Evolutionary conservation across 35 echinoderm and acorn worm species (phyloP).

Genomic region (Heliocidaris erythrogramma): DNA sequence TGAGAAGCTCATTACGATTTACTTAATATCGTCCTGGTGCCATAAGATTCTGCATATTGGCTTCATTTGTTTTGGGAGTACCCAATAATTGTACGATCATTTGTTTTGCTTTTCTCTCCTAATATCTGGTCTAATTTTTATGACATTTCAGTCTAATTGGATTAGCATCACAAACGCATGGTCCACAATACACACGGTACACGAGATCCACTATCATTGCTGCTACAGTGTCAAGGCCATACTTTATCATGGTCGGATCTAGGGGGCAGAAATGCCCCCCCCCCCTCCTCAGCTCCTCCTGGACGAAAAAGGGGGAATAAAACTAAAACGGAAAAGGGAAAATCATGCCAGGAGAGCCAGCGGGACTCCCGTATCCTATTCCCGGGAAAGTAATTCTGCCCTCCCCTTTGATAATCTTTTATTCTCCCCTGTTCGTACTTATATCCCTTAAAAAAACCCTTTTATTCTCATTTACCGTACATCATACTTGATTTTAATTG

Average conservation of each 20-base stretch:
- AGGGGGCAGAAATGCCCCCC: too few relatives aligned
- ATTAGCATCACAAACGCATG: not conserved
- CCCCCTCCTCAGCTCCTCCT: too few relatives aligned
- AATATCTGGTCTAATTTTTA: not conserved
- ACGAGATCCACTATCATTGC: not conserved
- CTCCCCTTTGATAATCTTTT: too few relatives aligned
- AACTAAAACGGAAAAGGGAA: too few relatives aligned
- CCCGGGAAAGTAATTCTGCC: too few relatives aligned
- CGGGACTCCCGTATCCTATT: too few relatives aligned
- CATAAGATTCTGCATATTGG: not conserved
- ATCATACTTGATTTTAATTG: too few relatives aligned
- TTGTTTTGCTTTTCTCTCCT: not conserved
- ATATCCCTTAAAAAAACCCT: too few relatives aligned
- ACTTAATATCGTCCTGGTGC: not conserved
- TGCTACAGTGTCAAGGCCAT: not conserved
- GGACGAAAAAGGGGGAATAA: too few relatives aligned
- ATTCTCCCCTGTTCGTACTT: too few relatives aligned
- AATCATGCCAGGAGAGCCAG: too few relatives aligned
- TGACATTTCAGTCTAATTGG: not conserved
- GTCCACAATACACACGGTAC: not conserved
- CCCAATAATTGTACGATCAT: not conserved
- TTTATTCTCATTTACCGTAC: too few relatives aligned
- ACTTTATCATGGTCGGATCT: not conserved
- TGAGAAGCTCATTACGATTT: not conserved
- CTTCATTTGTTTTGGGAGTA: not conserved